Base-by-base conservation (phyloP, 2,797 vertebrate genomes). In the Acanthurus tractus region DNA sequence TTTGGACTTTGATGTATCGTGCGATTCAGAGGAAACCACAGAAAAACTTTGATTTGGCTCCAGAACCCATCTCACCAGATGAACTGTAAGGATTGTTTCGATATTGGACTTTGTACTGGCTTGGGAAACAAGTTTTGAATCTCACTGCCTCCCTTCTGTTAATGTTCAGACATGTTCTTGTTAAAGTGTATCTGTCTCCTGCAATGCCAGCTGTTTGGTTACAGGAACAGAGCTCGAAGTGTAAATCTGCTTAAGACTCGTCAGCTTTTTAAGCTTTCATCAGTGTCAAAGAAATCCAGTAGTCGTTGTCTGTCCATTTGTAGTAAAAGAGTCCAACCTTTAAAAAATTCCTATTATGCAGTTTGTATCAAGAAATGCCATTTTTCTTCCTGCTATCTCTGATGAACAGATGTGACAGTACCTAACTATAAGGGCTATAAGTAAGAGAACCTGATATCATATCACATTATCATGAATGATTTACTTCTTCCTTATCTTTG, bases 91-190 rank as follows among this genome's bases (percentile, higher is more conserved):
- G 8, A 64, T 0, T 56, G 23, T 55, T 74, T 74, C 17, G 25
- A 57, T 70, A 46, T 63, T 6, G 17, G 9, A 23, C 15, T 63
- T 74, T 34, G 62, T 46, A 10, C 29, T 29, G 14, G 53, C 52
- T 59, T 25, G 1, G 6, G 22, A 40, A 63, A 69, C 3, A n/a
- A 64, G 13, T 45, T 29, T 29, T 56, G 61, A 22, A 29, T 68
- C 59, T 62, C 18, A 14, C 46, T 75, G 45, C 8, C 29, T 46
- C 45, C 44, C 6, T 20, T 46, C 49, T 55, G 64, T 25, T 76
- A 68, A 34, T 76, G 69, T 61, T 58, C 78, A 18, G 86, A 88
- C 85, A 74, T 82, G 82, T 76, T 83, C 1, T 4, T 15, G 63
- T 23, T 57, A 42, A 50, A 70, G 29, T 67, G 36, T 68, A 67